Evolutionary conservation across 2,113 vertebrate genomes (phyloP).

Genomic region (Pygathrix nemaeus): DNA sequence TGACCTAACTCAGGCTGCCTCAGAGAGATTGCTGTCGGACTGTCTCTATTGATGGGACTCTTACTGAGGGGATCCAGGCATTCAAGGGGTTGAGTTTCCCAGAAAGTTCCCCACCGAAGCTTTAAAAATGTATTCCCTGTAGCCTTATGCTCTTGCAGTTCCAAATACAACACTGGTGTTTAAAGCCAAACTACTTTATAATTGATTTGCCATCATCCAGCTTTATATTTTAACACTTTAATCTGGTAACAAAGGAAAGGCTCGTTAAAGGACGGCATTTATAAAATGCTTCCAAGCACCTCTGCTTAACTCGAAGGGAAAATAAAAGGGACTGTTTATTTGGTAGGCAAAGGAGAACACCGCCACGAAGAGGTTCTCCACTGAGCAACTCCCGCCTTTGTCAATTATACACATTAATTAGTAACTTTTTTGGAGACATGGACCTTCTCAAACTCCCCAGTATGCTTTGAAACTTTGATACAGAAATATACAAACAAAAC

Average conservation of each 20-base stretch:
- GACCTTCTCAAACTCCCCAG: background rate
- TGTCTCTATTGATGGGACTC: background rate
- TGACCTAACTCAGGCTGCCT: background rate
- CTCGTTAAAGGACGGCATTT: background rate
- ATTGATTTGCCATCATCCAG: background rate
- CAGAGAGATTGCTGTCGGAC: background rate
- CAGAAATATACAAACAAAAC: conserved; percentile 1
- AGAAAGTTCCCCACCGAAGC: background rate
- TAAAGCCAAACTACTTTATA: background rate
- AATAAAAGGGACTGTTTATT: background rate
- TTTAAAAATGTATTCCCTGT: background rate
- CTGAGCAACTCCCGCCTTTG: background rate
- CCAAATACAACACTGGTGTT: background rate
- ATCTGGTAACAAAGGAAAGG: background rate
- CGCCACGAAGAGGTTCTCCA: background rate
- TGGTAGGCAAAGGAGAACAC: background rate
- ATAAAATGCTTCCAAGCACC: background rate
- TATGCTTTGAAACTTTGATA: background rate
- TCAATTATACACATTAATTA: background rate
- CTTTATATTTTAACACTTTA: conserved; percentile 33
- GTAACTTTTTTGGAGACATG: background rate
- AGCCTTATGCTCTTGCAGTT: background rate
- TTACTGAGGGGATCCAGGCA: background rate
- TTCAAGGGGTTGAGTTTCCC: background rate
- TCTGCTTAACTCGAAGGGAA: background rate